These are phyloP conservation scores for Cheirogaleus major DNA, from an alignment of 2,797 vertebrate genomes.

Conservation along the genomic window DNA sequence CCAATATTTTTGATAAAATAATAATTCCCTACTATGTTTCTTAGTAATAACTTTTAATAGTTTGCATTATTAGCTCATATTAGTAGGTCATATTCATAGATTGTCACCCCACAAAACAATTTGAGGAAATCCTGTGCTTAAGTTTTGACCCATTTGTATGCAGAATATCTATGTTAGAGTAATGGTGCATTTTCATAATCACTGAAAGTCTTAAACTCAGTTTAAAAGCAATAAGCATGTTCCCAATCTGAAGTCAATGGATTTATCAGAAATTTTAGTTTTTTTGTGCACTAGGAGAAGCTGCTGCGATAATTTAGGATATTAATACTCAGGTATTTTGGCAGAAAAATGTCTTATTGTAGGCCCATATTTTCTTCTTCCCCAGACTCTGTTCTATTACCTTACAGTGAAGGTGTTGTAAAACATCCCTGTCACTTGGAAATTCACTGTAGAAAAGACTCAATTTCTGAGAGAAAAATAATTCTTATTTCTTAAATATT, in stretches of 20 bases:
- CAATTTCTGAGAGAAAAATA: neutral
- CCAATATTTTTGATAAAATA: neutral
- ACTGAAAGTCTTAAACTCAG: neutral
- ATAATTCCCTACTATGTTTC: neutral
- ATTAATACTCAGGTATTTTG: neutral
- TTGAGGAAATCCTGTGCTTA: neutral
- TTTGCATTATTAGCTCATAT: neutral
- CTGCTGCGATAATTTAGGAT: neutral
- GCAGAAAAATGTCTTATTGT: neutral
- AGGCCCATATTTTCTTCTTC: no score
- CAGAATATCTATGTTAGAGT: neutral
- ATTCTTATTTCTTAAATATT: neutral
- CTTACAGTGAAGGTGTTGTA: neutral
- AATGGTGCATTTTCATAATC: neutral
- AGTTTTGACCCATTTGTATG: neutral
- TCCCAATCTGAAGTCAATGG: neutral
- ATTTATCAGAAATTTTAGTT: neutral
- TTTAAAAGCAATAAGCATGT: neutral
- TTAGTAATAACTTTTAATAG: neutral
- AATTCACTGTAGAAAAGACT: neutral
- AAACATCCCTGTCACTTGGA: neutral
- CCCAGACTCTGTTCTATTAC: rapidly evolving
- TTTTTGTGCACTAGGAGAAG: neutral
- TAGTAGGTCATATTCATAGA: neutral
- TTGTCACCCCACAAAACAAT: neutral